Evolutionary conservation across 1,140 invertebrate species (phyloP), one percentile per base, ranked within the genome.

Genomic region (Neodiprion virginianus): DNA sequence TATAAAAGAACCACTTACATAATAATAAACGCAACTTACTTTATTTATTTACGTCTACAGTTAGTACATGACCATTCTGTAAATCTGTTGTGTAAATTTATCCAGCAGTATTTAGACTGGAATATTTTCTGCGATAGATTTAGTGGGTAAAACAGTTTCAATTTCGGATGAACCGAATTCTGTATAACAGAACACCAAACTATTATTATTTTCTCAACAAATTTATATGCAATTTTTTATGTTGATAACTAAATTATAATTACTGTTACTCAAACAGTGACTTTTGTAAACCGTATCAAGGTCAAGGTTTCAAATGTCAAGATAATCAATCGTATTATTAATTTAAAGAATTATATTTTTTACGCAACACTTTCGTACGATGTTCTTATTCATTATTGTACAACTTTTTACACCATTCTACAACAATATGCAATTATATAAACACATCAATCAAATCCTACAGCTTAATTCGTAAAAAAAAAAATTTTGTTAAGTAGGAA

Each of bases 381-480:
- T 61, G n/a, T 61, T 61, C 53, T 61, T 61, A 61, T 61, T 61
- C 53, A 61, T 61, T 61, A 61, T 61, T 61, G n/a, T 61, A 61
- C 53, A 61, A 61, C n/a, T 17, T 61, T 61, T 61, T 61, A 61
- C 53, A 61, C 53, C 53, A 61, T 61, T 61, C n/a, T 12, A 61
- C n/a, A 61, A 61, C 8, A 61, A 61, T 61, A 61, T 61, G 11
- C 53, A 61, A 61, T 8, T 61, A 17, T 40, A 40, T 61, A 17
- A 61, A 61, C 53, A 61, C 53, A 61, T 61, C 53, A 61, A 61
- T 61, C 53, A 61, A 17, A 4, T 61, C n/a, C 5, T 61, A 61
- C 53, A 61, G 53, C 11, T 61, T 61, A 14, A 8, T 61, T 61
- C 53, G n/a, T 61, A 61, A 3, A 61, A 61, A 61, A 61, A 61